Evolutionary conservation across 2,797 vertebrate species (phyloP), one percentile per base, ranked within the genome.

Genomic region (Ibycter americanus): DNA sequence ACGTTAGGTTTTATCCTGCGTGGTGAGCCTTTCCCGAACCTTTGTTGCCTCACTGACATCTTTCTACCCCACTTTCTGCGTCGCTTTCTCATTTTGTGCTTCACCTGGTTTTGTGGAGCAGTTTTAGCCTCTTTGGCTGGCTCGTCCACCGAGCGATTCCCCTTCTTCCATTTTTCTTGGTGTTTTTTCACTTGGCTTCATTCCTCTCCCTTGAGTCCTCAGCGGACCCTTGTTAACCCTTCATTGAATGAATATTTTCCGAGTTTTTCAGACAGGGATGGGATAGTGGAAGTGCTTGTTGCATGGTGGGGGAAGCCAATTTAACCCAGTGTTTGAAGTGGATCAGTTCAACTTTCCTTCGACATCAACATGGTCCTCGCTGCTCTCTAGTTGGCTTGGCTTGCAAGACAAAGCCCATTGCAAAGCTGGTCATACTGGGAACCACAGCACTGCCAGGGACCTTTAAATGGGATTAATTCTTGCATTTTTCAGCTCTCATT

Each of bases 361-460:
- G 0, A 6, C 25, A n/a, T 56, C 62, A 18, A 23, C 34, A 25
- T 19, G 15, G 5, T 26, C 29, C 52, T 81, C 29, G 2, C 7
- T 31, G 46, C 34, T 81, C 38, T 62, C 26, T 44, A 52, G n/a
- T 13, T 58, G 59, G 55, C 52, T 44, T 68, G 9, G 9, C 47
- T 34, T 49, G 15, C 58, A 83, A 22, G 34, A 18, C 62, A 42
- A 61, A 44, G 11, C 0, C 15, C 55, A 17, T 16, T 4, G 3
- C 29, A 44, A 62, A 73, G 11, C 42, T 19, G 34, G 2, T 29
- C 32, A 6, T 19, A 21, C 0, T 19, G 12, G 44, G 34, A 47
- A 9, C 6, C 25, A 15, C 66, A 46, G 31, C 2, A 0, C 27
- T 34, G 21, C 49, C 31, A 32, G 49, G n/a, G 58, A 15, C 1